Percentiles rank a stretch among this genome's conserved stretches.
phyloP scores from a whole-genome alignment of 2,797 vertebrate species.

The Crocodylus rhombifer region DNA sequence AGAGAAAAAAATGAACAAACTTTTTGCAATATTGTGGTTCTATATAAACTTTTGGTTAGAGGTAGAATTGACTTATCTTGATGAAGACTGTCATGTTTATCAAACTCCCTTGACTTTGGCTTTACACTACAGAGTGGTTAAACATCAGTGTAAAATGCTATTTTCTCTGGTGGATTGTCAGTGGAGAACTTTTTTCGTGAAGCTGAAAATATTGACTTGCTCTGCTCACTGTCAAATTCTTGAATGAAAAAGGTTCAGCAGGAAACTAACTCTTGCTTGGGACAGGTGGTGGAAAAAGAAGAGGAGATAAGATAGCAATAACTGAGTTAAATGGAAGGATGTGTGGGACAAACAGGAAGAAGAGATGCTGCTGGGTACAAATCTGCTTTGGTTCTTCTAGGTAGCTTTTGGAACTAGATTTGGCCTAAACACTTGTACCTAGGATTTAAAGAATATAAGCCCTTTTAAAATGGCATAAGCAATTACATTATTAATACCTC shows the following conservation, averaged over 20 bases:
- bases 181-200: background rate
- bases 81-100: background rate
- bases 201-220: background rate
- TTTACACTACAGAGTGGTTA: background rate
- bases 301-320: background rate
- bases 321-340: background rate
- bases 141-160: background rate
- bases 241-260: background rate
- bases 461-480: background rate
- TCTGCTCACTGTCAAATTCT: background rate
- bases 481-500: background rate
- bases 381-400: background rate
- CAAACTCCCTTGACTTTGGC: background rate
- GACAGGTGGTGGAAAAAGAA: background rate
- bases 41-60: background rate
- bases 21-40: background rate
- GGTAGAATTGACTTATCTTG: background rate
- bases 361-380: background rate
- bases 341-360: background rate
- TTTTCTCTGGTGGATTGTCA: background rate
- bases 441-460: background rate
- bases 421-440: background rate
- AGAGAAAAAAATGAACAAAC: background rate
- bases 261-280: background rate
- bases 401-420: background rate